Conservation (phyloP, 2,888 invertebrate genomes). For the Liodrosophila aerea region DNA sequence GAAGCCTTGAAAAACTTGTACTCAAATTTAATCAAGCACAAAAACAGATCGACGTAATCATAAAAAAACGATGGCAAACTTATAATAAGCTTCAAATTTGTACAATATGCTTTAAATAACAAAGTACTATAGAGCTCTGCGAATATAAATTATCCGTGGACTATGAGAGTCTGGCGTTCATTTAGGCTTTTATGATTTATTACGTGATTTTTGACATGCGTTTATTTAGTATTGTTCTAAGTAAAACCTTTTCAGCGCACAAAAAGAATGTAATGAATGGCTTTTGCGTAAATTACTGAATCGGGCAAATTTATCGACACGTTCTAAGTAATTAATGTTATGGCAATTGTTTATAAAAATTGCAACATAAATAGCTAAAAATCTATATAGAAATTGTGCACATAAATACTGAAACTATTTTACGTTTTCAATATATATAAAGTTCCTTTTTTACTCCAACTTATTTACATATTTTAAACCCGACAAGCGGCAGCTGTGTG, state of each 20-base stretch:
- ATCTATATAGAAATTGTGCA: not conserved
- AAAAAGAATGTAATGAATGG: conserved; percentile 44
- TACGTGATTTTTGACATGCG: conserved; percentile 68
- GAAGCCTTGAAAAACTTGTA: conserved; percentile 65
- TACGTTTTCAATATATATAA: conserved; percentile 3
- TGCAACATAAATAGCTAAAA: conserved; percentile 25
- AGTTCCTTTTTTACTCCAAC: no score
- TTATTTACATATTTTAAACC: not conserved
- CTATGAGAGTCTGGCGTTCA: conserved; percentile 14
- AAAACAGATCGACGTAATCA: conserved; percentile 64
- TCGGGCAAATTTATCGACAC: not conserved
- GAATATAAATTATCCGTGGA: conserved; percentile 64
- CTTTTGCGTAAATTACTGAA: conserved; percentile 22
- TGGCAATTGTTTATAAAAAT: no score
- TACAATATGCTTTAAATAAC: conserved; percentile 52
- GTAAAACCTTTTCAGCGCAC: not conserved
- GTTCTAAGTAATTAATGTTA: not conserved
- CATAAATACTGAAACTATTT: conserved; percentile 6
- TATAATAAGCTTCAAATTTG: conserved; percentile 72
- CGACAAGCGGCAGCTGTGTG: no score
- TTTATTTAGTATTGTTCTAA: conserved; percentile 34
- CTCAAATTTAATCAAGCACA: conserved; percentile 74
- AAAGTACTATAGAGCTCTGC: conserved; percentile 36
- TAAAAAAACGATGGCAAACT: conserved; percentile 46
- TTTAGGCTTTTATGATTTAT: conserved; percentile 59